phyloP scores from a whole-genome alignment of 2,113 vertebrate species.

The Crotalus helleri region DNA sequence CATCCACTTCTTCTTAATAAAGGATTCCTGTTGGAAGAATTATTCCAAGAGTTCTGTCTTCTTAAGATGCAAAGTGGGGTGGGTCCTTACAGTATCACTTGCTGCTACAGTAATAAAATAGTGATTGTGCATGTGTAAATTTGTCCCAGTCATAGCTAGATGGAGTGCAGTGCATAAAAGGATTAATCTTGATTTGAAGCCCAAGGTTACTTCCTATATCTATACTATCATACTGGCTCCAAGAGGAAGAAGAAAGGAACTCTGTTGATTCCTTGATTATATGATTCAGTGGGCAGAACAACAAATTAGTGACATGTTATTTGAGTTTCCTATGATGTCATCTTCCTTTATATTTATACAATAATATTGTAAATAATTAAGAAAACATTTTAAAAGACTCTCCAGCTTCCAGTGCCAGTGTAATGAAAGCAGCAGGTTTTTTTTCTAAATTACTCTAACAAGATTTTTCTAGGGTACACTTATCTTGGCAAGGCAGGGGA shows the following conservation, averaged over 20 bases:
- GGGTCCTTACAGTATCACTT: neutral
- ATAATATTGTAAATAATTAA: constrained; percentile 6
- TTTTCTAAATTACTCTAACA: neutral
- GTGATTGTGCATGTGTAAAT: neutral
- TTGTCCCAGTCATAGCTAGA: neutral
- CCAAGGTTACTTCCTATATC: neutral
- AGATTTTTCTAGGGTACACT: neutral
- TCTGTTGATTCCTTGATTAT: neutral
- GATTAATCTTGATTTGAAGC: neutral
- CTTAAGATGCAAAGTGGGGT: no score
- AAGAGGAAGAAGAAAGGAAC: neutral
- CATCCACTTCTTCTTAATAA: no score
- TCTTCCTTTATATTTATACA: neutral
- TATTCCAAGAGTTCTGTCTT: no score
- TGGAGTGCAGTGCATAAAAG: neutral
- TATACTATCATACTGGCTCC: neutral
- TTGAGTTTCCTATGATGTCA: neutral
- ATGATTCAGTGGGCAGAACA: neutral
- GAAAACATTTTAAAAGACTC: neutral
- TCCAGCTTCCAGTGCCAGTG: neutral
- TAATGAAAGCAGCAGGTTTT: constrained; percentile 4
- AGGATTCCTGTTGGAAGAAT: no score
- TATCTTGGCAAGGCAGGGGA: neutral
- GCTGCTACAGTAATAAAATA: neutral
- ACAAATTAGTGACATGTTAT: neutral